Percentiles rank a stretch among this genome's conserved stretches.
Conservation (phyloP, 1,140 invertebrate genomes). For the Aporrectodea caliginosa region DNA sequence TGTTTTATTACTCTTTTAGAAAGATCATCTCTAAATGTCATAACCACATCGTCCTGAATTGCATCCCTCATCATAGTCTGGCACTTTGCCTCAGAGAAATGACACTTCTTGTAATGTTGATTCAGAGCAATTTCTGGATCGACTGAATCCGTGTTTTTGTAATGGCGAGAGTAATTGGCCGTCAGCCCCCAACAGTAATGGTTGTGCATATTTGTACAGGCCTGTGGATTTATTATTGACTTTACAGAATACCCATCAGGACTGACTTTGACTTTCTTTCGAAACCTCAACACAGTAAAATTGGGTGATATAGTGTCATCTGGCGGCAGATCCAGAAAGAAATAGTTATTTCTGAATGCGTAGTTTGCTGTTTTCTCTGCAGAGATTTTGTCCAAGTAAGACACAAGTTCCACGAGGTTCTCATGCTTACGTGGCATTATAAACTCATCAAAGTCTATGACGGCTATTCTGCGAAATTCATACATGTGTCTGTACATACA, state of each 20-base stretch:
- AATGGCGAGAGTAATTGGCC: not conserved
- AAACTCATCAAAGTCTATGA: slow-evolving; percentile 35
- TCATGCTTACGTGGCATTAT: slow-evolving; percentile 32
- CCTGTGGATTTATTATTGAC: slow-evolving; percentile 25
- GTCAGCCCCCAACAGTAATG: slow-evolving; percentile 27
- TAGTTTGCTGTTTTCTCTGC: too few relatives aligned
- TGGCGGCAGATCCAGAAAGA: not conserved
- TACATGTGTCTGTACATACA: slow-evolving; percentile 35
- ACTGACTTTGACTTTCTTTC: not conserved
- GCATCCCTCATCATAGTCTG: not conserved
- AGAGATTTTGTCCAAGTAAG: not conserved
- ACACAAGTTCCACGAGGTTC: slow-evolving; percentile 12
- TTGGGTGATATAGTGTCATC: not conserved
- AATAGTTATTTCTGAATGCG: not conserved
- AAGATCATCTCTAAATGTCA: not conserved
- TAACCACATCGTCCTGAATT: not conserved
- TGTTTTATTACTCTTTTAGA: not conserved
- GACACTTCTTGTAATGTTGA: slow-evolving; percentile 32
- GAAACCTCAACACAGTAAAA: not conserved
- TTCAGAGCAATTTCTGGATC: slow-evolving; percentile 3
- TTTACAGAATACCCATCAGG: slow-evolving; percentile 20
- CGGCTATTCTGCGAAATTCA: slow-evolving; percentile 22
- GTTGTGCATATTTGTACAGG: slow-evolving; percentile 29
- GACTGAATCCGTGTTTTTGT: not conserved
- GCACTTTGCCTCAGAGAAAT: slow-evolving; percentile 17